Evolutionary conservation across 2,797 vertebrate species (phyloP), one percentile per base, ranked within the genome.

Genomic region (Loris lydekkerianus): DNA sequence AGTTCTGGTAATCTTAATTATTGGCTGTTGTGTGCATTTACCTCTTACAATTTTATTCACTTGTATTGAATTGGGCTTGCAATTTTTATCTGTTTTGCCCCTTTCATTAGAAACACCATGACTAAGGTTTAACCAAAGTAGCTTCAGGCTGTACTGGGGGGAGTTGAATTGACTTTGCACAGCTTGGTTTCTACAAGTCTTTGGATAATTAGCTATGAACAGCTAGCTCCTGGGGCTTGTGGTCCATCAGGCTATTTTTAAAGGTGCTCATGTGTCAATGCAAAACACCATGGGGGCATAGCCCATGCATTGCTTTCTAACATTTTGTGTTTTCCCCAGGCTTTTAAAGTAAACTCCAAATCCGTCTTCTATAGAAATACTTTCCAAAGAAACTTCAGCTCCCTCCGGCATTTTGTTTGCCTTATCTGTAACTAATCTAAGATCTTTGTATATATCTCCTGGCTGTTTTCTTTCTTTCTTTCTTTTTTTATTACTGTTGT

Each of bases 141-240:
- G 95, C 97, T 97, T 97, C 94, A 37, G 96, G 96, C 91, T 80
- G 46, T 89, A 96, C 81, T 65, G 90, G 86, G 91, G 60, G 93
- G 97, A 96, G 91, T 73, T 94, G 93, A 97, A 97, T 96, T 95
- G 94, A 96, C 91, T 97, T 95, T 96, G 73, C 97, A 94, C 97
- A 97, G 97, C 93, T 67, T 97, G 97, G 82, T 14, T 88, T 94
- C 91, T 88, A 86, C 89, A 87, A 97, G 87, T 90, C 94, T 96
- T 97, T 96, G 96, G 95, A 95, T 97, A 97, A 97, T 97, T 97
- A 97, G 96, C 89, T 85, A 81, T 81, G 87, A 96, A 96, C 86
- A 94, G 75, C 89, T 83, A 96, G 86, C 93, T 95, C 93, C 97
- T 94, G 77, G 84, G 77, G 96, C 63, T 89, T 92, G 85, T 93